Percentiles rank a stretch among this genome's conserved stretches.
These are phyloP conservation scores for Myrmecophaga tridactyla DNA, from an alignment of 2,113 vertebrate species.

Conservation along the genomic window DNA sequence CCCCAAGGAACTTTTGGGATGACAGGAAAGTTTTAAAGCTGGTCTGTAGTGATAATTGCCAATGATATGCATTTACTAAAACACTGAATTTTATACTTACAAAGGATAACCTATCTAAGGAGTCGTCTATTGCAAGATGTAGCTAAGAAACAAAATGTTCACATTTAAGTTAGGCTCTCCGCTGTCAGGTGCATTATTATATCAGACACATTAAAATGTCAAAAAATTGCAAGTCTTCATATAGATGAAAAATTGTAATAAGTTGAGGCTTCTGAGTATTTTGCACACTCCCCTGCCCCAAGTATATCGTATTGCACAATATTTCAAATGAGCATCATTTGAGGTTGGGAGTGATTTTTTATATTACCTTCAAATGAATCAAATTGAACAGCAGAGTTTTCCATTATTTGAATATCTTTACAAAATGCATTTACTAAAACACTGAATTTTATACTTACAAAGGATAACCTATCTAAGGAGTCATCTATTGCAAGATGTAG, in stretches of 20 bases:
- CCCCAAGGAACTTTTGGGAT: not conserved
- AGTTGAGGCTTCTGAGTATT: not conserved
- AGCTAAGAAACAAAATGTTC: not conserved
- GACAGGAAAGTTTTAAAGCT: not conserved
- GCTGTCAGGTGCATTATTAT: not conserved
- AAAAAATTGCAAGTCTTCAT: not conserved
- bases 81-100: not conserved
- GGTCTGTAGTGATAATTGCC: not conserved
- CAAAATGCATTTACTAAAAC: not conserved
- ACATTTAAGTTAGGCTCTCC: not conserved
- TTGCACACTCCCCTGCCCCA: not conserved
- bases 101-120: not conserved
- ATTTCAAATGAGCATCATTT: not conserved
- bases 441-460: not conserved
- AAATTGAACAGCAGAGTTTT: not conserved
- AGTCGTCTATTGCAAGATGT: not conserved
- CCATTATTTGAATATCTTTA: not conserved
- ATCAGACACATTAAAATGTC: not conserved
- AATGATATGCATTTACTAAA: not conserved
- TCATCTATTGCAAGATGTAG: not conserved
- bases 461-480: not conserved
- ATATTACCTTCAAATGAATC: slow-evolving; percentile 25
- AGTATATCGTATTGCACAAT: not conserved
- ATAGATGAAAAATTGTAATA: not conserved
- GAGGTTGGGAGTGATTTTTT: accelerated